Percentiles rank a stretch among this genome's conserved stretches.
These are phyloP conservation scores for Melanerpes aurifrons DNA, from an alignment of 2,113 vertebrate genomes.

Conservation along the genomic window DNA sequence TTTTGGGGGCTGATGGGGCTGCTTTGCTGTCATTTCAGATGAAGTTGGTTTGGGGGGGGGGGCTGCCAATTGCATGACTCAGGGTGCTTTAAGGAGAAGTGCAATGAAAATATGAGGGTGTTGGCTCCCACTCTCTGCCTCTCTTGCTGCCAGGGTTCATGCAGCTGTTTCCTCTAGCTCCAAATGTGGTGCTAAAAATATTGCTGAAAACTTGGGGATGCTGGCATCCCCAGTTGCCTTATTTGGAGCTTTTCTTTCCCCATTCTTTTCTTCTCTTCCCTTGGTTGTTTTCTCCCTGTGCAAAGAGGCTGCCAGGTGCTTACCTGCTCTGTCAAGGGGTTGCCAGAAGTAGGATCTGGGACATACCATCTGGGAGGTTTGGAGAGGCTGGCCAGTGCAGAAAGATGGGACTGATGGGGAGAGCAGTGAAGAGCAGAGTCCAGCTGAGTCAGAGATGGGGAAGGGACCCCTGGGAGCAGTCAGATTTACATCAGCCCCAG, in stretches of 20 bases:
- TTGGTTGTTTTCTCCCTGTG: not conserved
- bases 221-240: not conserved
- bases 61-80: not conserved
- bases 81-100: not conserved
- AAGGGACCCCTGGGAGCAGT: not conserved
- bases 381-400: not conserved
- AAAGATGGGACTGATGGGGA: not conserved
- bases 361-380: accelerated
- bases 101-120: not conserved
- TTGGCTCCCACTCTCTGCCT: not conserved
- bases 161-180: slow-evolving; percentile 18
- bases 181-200: not conserved
- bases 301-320: not conserved
- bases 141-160: not conserved
- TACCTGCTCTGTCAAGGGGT: not conserved
- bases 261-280: too few species aligned
- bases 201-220: not conserved
- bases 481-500: not conserved
- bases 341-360: not conserved
- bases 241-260: not conserved
- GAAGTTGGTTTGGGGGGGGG: not conserved
- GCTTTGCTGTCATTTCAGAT: not conserved
- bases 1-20: not conserved
- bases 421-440: not conserved
- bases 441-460: not conserved